These are phyloP conservation scores for Nematostella vectensis DNA, from an alignment of 92 coral and sea anemone species.

Conservation along the genomic window DNA sequence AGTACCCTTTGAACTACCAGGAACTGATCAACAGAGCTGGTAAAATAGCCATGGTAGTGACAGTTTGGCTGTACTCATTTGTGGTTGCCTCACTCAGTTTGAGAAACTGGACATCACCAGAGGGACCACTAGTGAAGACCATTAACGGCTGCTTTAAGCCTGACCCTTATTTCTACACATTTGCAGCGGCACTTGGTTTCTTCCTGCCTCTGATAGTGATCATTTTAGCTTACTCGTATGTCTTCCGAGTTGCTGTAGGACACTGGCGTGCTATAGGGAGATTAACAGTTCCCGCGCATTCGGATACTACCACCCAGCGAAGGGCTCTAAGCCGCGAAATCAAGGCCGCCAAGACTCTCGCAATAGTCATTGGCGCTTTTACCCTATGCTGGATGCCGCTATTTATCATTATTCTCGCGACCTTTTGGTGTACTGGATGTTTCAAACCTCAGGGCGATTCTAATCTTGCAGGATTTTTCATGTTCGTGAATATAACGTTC, in stretches of 20 bases:
- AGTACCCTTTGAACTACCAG: slow-evolving; percentile 67
- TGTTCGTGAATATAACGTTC: slow-evolving; percentile 62
- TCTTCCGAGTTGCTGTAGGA: slow-evolving; percentile 69
- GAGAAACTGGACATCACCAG: slow-evolving; percentile 68
- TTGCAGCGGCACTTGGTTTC: slow-evolving; percentile 65
- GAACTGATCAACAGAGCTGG: slow-evolving; percentile 44
- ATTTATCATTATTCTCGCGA: slow-evolving; percentile 42
- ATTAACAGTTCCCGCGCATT: slow-evolving; percentile 22
- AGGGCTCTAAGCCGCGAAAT: slow-evolving; percentile 48
- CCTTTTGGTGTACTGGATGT: slow-evolving; percentile 53
- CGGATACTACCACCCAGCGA: slow-evolving; percentile 24
- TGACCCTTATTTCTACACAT: slow-evolving; percentile 71
- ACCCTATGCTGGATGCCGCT: slow-evolving; percentile 71
- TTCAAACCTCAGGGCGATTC: slow-evolving; percentile 25
- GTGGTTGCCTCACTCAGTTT: slow-evolving; percentile 61
- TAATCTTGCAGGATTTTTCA: slow-evolving; percentile 32
- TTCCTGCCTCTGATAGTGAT: slow-evolving; percentile 66
- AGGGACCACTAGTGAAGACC: slow-evolving; percentile 21
- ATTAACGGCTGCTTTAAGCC: slow-evolving; percentile 63
- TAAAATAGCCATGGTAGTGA: slow-evolving; percentile 41
- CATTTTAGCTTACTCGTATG: slow-evolving; percentile 63
- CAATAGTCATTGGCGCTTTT: slow-evolving; percentile 76
- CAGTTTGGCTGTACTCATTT: slow-evolving; percentile 68
- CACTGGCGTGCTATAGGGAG: slow-evolving; percentile 77
- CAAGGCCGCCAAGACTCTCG: slow-evolving; percentile 75